Evolutionary conservation across 2,888 invertebrate species (phyloP), one percentile per base, ranked within the genome.

Genomic region (Odontocolon sp.): DNA sequence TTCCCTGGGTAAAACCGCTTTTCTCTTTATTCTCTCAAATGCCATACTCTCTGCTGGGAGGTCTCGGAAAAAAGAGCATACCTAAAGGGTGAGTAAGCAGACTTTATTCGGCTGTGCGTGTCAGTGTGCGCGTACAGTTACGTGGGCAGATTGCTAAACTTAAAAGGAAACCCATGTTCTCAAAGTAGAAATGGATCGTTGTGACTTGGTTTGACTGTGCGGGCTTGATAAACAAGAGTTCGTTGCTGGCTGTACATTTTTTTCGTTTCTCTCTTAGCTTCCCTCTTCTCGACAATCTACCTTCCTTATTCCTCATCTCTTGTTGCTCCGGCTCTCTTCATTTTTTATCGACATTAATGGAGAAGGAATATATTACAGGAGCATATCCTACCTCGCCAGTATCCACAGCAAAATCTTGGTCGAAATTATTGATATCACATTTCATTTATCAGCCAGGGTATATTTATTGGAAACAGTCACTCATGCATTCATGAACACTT

Each of bases 91-190:
- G 5, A 28, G 52, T 4, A 28, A 14, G 8, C 52, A 2, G 28
- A 2, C 16, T 21, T 21, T 8, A 2, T 1, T 21, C 6, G 0
- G 9, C n/a, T n/a, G 21, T 16, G 23, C n/a, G 45, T 9, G 23
- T 21, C 18, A 14, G 45, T 23, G n/a, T 45, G 16, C 31, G 52
- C 31, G 52, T 52, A 14, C 16, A 2, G 18, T 18, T 16, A 28
- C 59, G 42, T 28, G 42, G n/a, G 18, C 28, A 59, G 59, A 26
- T 18, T 42, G 59, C 28, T 61, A 31, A 61, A 21, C 26, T 61
- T 61, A 18, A 45, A 61, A 61, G 42, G 42, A 61, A 45, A 42
- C 18, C 42, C 59, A 42, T 61, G 59, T 61, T 61, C 18, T 31
- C 8, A 18, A 61, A 61, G 59, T 16, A 42, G 42, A n/a, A 61